These are phyloP conservation scores for Elmis aenea DNA, from an alignment of 2,888 invertebrate genomes.

Conservation along the genomic window DNA sequence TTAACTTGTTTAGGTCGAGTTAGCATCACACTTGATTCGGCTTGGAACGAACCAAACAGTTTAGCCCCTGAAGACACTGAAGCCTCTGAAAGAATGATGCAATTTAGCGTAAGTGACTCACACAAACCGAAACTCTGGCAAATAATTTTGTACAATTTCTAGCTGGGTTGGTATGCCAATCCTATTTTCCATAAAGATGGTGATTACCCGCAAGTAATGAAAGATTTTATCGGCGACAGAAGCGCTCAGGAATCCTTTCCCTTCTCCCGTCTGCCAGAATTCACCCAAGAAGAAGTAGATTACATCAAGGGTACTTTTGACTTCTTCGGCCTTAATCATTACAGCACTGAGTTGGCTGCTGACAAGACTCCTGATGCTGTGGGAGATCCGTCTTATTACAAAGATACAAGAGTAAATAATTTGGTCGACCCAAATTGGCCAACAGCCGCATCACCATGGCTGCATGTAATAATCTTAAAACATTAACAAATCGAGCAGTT, in stretches of 20 bases:
- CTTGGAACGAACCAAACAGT: slow-evolving; percentile 57
- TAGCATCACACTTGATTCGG: slow-evolving; percentile 53
- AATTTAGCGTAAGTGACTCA: slow-evolving; percentile 5
- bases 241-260: slow-evolving; percentile 13
- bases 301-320: slow-evolving; percentile 44
- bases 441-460: slow-evolving; percentile 25
- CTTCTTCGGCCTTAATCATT: slow-evolving; percentile 50
- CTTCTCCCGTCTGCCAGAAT: slow-evolving; percentile 10
- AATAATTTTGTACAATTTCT: slow-evolving; percentile 25
- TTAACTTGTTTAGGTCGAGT: slow-evolving; percentile 29
- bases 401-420: slow-evolving; percentile 18
- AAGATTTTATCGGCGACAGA: slow-evolving; percentile 5
- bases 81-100: slow-evolving; percentile 40
- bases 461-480: slow-evolving; percentile 23
- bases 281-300: slow-evolving; percentile 20
- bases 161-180: slow-evolving; percentile 31
- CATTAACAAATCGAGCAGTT: neutral
- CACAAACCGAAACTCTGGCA: neutral
- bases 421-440: slow-evolving; percentile 28
- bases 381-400: slow-evolving; percentile 17
- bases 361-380: neutral
- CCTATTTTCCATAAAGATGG: slow-evolving; percentile 22
- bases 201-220: slow-evolving; percentile 15
- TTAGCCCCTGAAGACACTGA: slow-evolving; percentile 51
- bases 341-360: slow-evolving; percentile 35